phyloP scores from a whole-genome alignment of 2,888 invertebrate species.

The Rhingia campestris region DNA sequence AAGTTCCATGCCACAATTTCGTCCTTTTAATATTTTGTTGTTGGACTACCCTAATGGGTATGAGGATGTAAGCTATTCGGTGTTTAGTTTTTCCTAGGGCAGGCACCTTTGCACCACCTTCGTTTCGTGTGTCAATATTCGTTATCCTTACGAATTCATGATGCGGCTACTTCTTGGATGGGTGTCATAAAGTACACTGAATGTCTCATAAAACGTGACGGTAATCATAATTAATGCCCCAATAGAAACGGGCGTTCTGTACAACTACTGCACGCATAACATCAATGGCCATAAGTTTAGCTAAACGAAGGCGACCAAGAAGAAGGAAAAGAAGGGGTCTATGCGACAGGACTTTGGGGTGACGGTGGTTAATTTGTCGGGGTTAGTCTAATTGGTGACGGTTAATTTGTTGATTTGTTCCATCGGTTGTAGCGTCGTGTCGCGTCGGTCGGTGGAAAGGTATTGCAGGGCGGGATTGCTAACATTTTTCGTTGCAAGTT shows the following conservation, averaged over 20 bases:
- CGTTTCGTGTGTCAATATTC: conserved; percentile 80
- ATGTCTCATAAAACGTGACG: conserved; percentile 83
- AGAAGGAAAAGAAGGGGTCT: neutral
- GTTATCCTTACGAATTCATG: conserved; percentile 78
- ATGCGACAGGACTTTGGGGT: neutral
- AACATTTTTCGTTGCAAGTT: neutral
- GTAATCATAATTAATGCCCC: conserved; percentile 83
- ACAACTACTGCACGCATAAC: conserved; percentile 55
- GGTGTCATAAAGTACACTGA: conserved; percentile 81
- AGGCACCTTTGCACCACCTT: conserved; percentile 77
- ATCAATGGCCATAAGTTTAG: conserved; percentile 61
- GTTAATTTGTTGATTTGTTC: conserved; percentile 58
- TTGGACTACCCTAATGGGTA: conserved; percentile 13
- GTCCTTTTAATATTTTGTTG: conserved; percentile 26
- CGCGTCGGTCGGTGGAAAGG: too few species aligned
- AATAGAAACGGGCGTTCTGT: conserved; percentile 50
- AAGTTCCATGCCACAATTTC: conserved; percentile 28
- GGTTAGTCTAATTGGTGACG: conserved; percentile 55
- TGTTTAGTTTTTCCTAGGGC: neutral
- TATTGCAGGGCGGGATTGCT: conserved; percentile 2
- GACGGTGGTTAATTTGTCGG: conserved; percentile 35
- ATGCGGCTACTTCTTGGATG: conserved; percentile 75
- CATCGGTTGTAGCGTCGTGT: neutral
- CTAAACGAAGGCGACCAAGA: neutral
- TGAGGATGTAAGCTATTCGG: conserved; percentile 31